Conservation (phyloP, 2,797 vertebrate genomes). For the Gymnoscopelus microlampas region DNA sequence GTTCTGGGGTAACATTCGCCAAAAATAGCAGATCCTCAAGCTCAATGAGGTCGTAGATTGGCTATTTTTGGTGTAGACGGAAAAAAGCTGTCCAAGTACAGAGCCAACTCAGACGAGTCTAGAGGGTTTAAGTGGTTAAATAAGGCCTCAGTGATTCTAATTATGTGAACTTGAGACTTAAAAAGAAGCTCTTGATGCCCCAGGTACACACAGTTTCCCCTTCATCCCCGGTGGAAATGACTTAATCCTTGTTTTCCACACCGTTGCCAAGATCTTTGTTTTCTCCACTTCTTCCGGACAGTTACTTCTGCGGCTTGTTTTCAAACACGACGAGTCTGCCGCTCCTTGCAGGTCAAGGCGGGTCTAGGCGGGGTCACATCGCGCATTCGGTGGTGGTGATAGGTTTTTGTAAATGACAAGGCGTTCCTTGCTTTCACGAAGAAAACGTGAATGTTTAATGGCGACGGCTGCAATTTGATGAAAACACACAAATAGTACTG, state of each 20-base stretch:
- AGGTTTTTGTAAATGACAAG: not conserved
- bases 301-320: slow-evolving; percentile 31
- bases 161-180: slow-evolving; percentile 51
- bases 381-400: not conserved
- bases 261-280: slow-evolving; percentile 14
- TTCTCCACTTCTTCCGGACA: slow-evolving; percentile 5
- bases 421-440: not conserved
- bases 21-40: too few species aligned
- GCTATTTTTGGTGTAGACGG: too few species aligned
- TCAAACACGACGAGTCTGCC: slow-evolving; percentile 9
- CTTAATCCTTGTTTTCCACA: slow-evolving; percentile 36
- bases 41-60: too few species aligned
- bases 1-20: too few species aligned
- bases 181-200: slow-evolving; percentile 43
- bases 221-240: slow-evolving; percentile 33
- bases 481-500: too few species aligned
- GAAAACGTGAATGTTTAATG: too few species aligned
- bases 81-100: too few species aligned
- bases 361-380: not conserved
- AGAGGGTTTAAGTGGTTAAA: slow-evolving; percentile 22
- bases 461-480: too few species aligned
- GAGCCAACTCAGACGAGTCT: too few species aligned
- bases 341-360: slow-evolving; percentile 9
- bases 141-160: slow-evolving; percentile 50
- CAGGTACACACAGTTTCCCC: slow-evolving; percentile 52